Evolutionary conservation across 2,797 vertebrate genomes (phyloP).

Genomic region (Podargus strigoides): DNA sequence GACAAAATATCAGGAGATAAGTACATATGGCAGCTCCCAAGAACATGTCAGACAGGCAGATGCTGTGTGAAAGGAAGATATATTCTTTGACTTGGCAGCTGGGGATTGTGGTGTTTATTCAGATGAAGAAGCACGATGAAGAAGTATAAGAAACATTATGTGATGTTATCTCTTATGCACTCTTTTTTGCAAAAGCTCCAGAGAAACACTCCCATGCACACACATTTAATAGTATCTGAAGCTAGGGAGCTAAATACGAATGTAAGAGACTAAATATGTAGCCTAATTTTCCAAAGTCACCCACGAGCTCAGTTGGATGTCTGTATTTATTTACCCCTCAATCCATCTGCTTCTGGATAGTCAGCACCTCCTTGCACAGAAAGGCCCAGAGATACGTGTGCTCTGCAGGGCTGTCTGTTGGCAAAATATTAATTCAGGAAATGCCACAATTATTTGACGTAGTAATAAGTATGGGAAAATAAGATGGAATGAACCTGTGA

Average conservation of each 20-base stretch:
- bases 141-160: neutral
- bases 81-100: constrained; percentile 13
- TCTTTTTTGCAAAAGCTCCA: neutral
- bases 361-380: neutral
- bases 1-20: neutral
- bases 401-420: neutral
- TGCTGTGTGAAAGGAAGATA: neutral
- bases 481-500: neutral
- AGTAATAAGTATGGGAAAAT: neutral
- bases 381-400: neutral
- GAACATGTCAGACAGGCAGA: neutral
- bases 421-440: neutral
- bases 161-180: neutral
- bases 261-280: neutral
- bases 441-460: neutral
- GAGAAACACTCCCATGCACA: neutral
- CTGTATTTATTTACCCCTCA: neutral
- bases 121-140: neutral
- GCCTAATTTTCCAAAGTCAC: neutral
- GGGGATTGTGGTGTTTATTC: neutral
- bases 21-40: neutral
- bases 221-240: neutral
- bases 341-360: constrained; percentile 15
- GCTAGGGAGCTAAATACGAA: neutral
- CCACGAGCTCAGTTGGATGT: neutral